phyloP scores from a whole-genome alignment of 2,113 vertebrate species.

The Mormoops blainvillei region DNA sequence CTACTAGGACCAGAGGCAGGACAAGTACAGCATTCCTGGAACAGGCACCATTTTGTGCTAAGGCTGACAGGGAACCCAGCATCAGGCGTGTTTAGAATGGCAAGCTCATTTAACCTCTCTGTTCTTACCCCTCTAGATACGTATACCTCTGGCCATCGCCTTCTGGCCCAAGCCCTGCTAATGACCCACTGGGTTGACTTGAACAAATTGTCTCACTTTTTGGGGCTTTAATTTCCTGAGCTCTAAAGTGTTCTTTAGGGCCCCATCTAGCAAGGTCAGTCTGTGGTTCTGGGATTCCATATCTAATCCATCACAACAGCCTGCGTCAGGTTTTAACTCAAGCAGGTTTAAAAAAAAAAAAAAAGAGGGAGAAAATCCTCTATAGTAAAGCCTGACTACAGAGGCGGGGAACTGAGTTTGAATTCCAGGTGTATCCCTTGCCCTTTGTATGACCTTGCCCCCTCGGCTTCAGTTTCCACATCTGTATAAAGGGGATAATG shows the following conservation, averaged over 20 bases:
- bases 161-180: not conserved
- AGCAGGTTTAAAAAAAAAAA: not conserved
- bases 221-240: not conserved
- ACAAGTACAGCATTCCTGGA: fast-evolving
- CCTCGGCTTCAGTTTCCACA: not conserved
- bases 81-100: not conserved
- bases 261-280: not conserved
- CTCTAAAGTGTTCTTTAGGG: not conserved
- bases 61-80: not conserved
- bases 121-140: fast-evolving
- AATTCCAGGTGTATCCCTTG: not conserved
- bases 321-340: not conserved
- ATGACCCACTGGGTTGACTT: not conserved
- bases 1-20: not conserved
- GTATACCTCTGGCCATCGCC: not conserved
- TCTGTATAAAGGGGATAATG: not conserved
- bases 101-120: not conserved
- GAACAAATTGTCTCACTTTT: not conserved
- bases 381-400: not conserved
- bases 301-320: no score
- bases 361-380: no score
- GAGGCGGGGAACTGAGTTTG: not conserved
- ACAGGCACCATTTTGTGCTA: fast-evolving
- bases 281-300: not conserved
- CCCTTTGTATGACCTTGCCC: not conserved